Evolutionary conservation across 1,140 invertebrate species (phyloP).

Genomic region (Leguminivora glycinivorella): DNA sequence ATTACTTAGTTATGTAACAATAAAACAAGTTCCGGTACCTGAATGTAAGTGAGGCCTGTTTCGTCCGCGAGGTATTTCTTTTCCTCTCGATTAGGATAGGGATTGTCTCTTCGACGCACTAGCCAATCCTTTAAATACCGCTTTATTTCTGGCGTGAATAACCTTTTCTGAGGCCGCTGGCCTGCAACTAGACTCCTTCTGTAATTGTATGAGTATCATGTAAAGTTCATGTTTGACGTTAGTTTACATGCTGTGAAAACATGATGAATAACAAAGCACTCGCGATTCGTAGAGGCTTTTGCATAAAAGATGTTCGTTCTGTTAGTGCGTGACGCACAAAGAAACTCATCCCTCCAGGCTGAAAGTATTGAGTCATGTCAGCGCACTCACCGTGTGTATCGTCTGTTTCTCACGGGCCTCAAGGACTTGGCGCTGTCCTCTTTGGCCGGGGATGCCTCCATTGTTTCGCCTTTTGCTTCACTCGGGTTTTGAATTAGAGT

Average conservation of each 20-base stretch:
- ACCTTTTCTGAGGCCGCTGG: slow-evolving; percentile 82
- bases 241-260: not conserved
- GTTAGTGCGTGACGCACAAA: slow-evolving; percentile 67
- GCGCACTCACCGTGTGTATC: slow-evolving; percentile 77
- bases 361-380: slow-evolving; percentile 66
- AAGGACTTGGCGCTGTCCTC: slow-evolving; percentile 66
- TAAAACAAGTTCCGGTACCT: slow-evolving; percentile 66
- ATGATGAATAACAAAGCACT: slow-evolving; percentile 18
- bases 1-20: not conserved
- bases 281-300: not conserved
- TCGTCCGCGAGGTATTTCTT: slow-evolving; percentile 84
- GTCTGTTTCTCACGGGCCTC: slow-evolving; percentile 80
- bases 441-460: slow-evolving; percentile 53
- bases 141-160: slow-evolving; percentile 88
- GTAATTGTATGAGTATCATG: slow-evolving; percentile 41
- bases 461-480: slow-evolving; percentile 53
- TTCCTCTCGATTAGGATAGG: slow-evolving; percentile 86
- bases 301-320: slow-evolving; percentile 37
- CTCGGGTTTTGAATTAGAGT: slow-evolving; percentile 60
- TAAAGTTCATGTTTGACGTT: slow-evolving; percentile 27
- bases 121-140: slow-evolving; percentile 86
- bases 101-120: slow-evolving; percentile 84
- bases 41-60: slow-evolving; percentile 85
- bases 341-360: slow-evolving; percentile 56
- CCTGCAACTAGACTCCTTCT: slow-evolving; percentile 80